Base-by-base conservation (phyloP, 2,888 invertebrate species). In the Agonopterix alstromeriana region DNA sequence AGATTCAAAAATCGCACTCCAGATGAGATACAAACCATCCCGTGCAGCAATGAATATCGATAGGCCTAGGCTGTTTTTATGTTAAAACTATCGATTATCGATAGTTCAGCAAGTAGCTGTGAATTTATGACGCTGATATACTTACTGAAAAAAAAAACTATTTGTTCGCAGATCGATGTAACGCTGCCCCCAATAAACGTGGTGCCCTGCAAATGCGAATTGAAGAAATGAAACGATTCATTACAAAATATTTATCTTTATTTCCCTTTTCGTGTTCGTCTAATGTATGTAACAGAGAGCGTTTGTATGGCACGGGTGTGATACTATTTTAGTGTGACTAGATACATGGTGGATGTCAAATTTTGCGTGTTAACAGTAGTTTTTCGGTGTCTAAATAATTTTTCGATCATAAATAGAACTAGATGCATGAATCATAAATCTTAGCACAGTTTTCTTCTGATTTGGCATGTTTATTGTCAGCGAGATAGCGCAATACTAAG, bases 221-320 rank as follows among this genome's bases (percentile, higher is more conserved):
- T 67, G 42, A 70, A 70, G 47, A 58, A 77, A 72, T 73, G 50
- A 77, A 74, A 76, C 64, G 5, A 43, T 8, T 10, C 8, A 53
- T 55, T 71, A 69, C 53, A 75, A 77, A 77, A 75, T 75, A 77
- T 64, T 27, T 72, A 57, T 57, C 60, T 63, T 63, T 65, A 67
- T 70, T 70, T 42, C 8, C 11, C 11, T 42, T 42, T 8, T 10
- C 11, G 11, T 42, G 10, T 42, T 42, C 42, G 11, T 11, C 42
- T 42, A 11, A 38, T 38, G 38, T 38, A 27, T 42, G 10, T 42
- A 38, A n/a, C 42, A 76, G 73, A 79, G 75, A 77, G 73, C 73
- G 50, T 61, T 56, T 58, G 56, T 71, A 84, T 85, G 84, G 84
- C 84, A 83, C 85, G 56, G 54, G 73, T 64, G 73, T 69, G 62